These are phyloP conservation scores for Antigone vipio DNA, from an alignment of 2,113 vertebrate species.

Conservation along the genomic window DNA sequence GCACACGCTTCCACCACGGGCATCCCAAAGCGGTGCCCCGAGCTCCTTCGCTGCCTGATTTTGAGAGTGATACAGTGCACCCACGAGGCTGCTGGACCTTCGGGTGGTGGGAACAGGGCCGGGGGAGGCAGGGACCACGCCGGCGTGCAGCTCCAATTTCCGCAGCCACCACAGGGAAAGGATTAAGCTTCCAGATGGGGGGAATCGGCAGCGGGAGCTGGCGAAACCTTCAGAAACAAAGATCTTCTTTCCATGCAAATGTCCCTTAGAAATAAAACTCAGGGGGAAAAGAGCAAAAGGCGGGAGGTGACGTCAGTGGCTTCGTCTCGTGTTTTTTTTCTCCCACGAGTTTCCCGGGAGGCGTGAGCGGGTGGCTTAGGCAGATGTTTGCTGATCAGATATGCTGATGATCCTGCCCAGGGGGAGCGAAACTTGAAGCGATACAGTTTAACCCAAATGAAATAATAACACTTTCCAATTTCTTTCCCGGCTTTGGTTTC, in stretches of 20 bases:
- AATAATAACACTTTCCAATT: conserved; percentile 56
- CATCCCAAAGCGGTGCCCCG: fast-evolving
- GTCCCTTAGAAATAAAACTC: conserved; percentile 48
- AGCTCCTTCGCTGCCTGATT: not conserved
- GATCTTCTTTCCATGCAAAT: conserved; percentile 55
- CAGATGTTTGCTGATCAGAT: conserved; percentile 61
- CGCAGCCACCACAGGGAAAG: not conserved
- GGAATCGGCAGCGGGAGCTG: not conserved
- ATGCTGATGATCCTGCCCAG: conserved; percentile 43
- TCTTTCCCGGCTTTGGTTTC: conserved; percentile 31
- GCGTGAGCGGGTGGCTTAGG: conserved; percentile 16
- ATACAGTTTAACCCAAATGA: conserved; percentile 58
- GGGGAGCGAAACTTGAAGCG: not conserved
- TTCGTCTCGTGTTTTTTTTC: not conserved
- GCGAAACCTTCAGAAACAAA: conserved; percentile 23
- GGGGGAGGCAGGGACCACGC: not conserved
- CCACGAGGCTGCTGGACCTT: not conserved
- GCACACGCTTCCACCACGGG: fast-evolving
- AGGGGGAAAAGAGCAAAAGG: not conserved
- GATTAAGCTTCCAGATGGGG: conserved; percentile 13
- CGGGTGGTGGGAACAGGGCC: not conserved
- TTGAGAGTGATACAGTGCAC: fast-evolving
- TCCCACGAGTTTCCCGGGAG: conserved; percentile 16
- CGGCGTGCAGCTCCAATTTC: not conserved
- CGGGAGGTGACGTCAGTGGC: not conserved